These are phyloP conservation scores for pig (Sus scrofa) DNA, from an alignment of 2,113 vertebrate genomes.

Conservation along the genomic window T2T-Sscrofa CM000820.6:120975001-120975500, in stretches of 20 bases:
- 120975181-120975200: background rate
- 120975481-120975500: background rate
- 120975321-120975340: constrained; percentile 6
- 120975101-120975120: background rate
- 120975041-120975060: background rate
- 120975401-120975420: no score
- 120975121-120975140: background rate
- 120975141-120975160: no score
- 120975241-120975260: background rate
- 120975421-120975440: background rate
- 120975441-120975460: background rate
- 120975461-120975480: background rate
- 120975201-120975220: background rate
- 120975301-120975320: background rate
- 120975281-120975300: background rate
- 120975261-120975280: constrained; percentile 26
- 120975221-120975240: background rate
- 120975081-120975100: background rate
- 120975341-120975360: background rate
- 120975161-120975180: no score
- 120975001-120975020: background rate
- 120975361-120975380: background rate
- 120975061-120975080: background rate
- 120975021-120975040: background rate
- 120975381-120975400: no score